phyloP scores from a whole-genome alignment of 2,113 vertebrate species.

The Eubucco bourcierii region DNA sequence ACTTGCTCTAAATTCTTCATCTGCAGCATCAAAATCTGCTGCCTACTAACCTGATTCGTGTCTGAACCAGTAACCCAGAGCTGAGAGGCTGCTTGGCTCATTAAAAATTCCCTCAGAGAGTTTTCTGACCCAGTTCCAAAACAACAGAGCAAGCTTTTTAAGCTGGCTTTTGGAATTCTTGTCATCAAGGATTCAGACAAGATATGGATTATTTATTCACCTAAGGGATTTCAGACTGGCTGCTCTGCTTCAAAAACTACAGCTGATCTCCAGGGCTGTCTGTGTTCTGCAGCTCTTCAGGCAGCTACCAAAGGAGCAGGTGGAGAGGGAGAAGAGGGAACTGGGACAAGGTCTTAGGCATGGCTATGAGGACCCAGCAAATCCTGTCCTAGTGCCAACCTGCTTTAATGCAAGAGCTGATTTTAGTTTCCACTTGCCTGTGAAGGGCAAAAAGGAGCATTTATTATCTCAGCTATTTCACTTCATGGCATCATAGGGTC shows the following conservation, averaged over 20 bases:
- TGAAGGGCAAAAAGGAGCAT: neutral
- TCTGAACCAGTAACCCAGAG: slow-evolving; percentile 62
- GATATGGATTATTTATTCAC: slow-evolving; percentile 62
- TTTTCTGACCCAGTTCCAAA: slow-evolving; percentile 57
- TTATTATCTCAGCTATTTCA: neutral
- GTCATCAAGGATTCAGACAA: slow-evolving; percentile 63
- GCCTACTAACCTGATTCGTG: slow-evolving; percentile 30
- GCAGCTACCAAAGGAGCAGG: neutral
- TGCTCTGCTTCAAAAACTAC: neutral
- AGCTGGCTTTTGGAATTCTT: slow-evolving; percentile 11
- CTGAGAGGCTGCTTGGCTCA: slow-evolving; percentile 19
- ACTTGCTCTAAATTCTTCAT: neutral
- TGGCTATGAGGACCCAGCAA: neutral
- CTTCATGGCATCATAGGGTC: neutral
- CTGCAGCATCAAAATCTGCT: neutral
- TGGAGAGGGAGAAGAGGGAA: neutral
- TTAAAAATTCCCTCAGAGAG: slow-evolving; percentile 49
- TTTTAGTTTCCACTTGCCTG: neutral
- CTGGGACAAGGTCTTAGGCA: neutral
- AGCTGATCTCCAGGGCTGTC: neutral
- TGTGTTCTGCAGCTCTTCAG: slow-evolving; percentile 6
- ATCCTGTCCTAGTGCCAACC: neutral
- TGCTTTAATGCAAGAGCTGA: neutral
- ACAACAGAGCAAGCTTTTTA: slow-evolving; percentile 56
- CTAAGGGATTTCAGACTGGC: neutral